Conservation (phyloP, 2,113 vertebrate species). For the Passer domesticus region DNA sequence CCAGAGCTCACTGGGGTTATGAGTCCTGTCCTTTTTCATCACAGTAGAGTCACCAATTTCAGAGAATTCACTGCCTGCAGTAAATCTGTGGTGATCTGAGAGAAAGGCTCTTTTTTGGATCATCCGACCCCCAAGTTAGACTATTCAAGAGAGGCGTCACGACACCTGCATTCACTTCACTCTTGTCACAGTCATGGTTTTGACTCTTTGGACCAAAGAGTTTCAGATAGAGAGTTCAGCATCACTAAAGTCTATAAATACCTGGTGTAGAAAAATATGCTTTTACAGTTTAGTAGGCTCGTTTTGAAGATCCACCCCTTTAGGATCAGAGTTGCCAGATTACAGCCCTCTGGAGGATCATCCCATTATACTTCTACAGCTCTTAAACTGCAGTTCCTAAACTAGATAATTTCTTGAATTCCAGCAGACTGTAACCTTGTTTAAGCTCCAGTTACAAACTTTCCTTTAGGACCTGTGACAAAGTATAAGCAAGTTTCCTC, state of each 20-base stretch:
- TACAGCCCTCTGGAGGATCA: background rate
- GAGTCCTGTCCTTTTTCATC: background rate
- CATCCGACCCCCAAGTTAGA: background rate
- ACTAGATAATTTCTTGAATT: background rate
- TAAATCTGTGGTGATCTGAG: background rate
- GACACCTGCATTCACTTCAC: background rate
- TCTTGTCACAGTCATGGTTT: background rate
- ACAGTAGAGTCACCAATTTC: accelerated
- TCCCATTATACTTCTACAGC: background rate
- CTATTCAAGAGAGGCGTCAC: background rate
- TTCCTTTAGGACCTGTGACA: background rate
- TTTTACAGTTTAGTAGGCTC: background rate
- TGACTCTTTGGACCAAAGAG: background rate
- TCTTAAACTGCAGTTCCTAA: background rate
- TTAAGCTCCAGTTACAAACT: background rate
- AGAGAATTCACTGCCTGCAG: background rate
- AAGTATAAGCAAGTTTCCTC: background rate
- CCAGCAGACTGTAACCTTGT: background rate
- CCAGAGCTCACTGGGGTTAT: background rate
- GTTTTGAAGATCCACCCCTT: background rate
- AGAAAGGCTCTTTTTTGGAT: background rate
- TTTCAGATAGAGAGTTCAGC: background rate
- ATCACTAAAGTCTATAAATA: background rate
- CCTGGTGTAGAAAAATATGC: background rate
- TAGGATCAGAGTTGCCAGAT: background rate